Evolutionary conservation across 2,113 vertebrate species (phyloP), one percentile per base, ranked within the genome.

Genomic region (Seriola rivoliana): DNA sequence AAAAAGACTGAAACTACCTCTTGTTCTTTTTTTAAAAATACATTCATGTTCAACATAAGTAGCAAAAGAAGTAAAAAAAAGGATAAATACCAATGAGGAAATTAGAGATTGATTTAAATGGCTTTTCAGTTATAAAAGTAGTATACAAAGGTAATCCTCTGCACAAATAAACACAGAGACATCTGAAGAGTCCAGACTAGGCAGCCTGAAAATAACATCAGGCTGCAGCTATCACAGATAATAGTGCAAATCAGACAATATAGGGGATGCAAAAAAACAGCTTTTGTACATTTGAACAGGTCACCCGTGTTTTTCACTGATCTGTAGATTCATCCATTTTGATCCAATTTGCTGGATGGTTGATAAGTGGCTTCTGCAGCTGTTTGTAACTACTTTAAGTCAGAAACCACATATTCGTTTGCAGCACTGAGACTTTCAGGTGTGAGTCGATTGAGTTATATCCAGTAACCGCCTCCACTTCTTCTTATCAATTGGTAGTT

Each of bases 101-200:
- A 68, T 40, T 25, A 21, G 32, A 54, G 29, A 89, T 65, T 40
- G 29, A 79, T 81, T 73, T 54, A 58, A 72, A 82, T 0, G 4
- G 29, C 60, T 76, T 71, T 63, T 19, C 36, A 21, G 52, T 80
- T 73, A n/a, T 70, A 40, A 85, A 82, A 67, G 52, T 6, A 46
- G 12, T 17, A 36, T 5, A 80, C 25, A 60, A 68, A 77, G 19
- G 11, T 17, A 58, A 11, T 67, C 7, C 17, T 74, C 32, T 42
- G 23, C 4, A 75, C 14, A 68, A 29, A 82, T 29, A 78, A 58
- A 9, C 48, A 71, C 52, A 59, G 44, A 67, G 60, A 80, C 48
- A 62, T 71, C 2, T 58, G 11, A 46, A 54, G 7, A 60, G 13
- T n/a, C 6, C 8, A 68, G 25, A 52, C 11, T 25, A 0, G 19